Base-by-base conservation (phyloP, 2,113 vertebrate species). In the Anhinga rufa region DNA sequence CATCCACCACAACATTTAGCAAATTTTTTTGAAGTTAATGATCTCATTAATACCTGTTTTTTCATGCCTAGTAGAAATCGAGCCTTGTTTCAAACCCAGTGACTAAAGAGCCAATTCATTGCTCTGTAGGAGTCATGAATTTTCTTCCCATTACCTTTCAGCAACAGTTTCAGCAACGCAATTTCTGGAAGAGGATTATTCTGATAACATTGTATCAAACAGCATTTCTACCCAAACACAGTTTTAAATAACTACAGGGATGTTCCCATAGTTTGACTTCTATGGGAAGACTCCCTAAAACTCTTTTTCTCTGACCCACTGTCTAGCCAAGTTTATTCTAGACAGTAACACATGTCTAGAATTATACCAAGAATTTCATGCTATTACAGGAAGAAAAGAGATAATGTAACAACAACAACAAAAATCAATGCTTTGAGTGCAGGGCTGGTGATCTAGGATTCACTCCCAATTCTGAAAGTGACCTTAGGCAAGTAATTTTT, bases 171-270 rank as follows among this genome's bases (percentile, higher is more conserved):
- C 40, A 83, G 36, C 17, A n/a, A 58, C 9, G 32, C 18, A 75
- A 34, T 46, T 86, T 76, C 54, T 93, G 44, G 52, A 64, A 92
- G 62, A 54, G 9, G 28, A 77, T 77, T 58, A 52, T 52, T 68
- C 34, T 71, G 38, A 25, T 71, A 80, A 62, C 0, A 0, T 1
- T 46, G 4, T 22, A 48, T 74, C 46, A 58, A 93, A 85, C 0
- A 85, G 16, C 71, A 81, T 36, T 80, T 93, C 65, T 71, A 83
- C 10, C 29, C 65, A 84, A 71, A 89, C 8, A 31, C 9, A 75
- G 17, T 15, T 81, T 86, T 76, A 75, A 86, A 28, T 48, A 93
- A 77, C 14, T 40, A 70, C 22, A 57, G 9, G 12, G 4, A 93
- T 46, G 3, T 51, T 84, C 31, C 38, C 74, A 40, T 6, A 81